Percentiles rank a stretch among this genome's conserved stretches.
These are phyloP conservation scores for Physeter macrocephalus DNA, from an alignment of 2,113 vertebrate species.

Conservation along the genomic window DNA sequence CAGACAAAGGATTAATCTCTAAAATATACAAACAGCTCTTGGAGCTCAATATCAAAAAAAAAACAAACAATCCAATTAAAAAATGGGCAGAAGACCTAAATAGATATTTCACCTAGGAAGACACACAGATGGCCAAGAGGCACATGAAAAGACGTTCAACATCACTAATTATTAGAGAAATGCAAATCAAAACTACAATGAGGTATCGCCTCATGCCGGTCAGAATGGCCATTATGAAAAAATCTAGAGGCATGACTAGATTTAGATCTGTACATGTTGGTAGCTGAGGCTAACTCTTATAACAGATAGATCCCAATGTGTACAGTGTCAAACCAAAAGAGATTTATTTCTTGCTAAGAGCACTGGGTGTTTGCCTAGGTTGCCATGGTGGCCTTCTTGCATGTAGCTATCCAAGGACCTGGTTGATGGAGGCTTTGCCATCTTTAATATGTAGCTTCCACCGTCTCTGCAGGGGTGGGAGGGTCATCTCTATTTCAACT, in stretches of 20 bases:
- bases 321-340: background rate
- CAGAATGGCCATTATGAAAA: no score
- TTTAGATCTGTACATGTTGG: background rate
- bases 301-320: background rate
- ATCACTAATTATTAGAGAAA: no score
- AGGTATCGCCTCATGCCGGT: fast-evolving
- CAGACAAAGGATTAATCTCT: no score
- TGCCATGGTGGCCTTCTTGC: background rate
- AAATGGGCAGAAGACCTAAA: no score
- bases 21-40: no score
- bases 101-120: no score
- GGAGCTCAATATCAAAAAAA: no score
- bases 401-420: background rate
- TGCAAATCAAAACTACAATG: no score
- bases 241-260: background rate
- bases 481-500: background rate
- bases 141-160: no score
- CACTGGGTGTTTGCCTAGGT: background rate
- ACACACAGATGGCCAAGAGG: no score
- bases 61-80: no score
- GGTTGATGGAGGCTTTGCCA: background rate
- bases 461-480: background rate
- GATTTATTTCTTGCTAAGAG: background rate
- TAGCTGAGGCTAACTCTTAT: background rate
- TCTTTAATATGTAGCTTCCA: background rate